Base-by-base conservation (phyloP, 2,113 vertebrate species). In the Anser brachyrhynchus region DNA sequence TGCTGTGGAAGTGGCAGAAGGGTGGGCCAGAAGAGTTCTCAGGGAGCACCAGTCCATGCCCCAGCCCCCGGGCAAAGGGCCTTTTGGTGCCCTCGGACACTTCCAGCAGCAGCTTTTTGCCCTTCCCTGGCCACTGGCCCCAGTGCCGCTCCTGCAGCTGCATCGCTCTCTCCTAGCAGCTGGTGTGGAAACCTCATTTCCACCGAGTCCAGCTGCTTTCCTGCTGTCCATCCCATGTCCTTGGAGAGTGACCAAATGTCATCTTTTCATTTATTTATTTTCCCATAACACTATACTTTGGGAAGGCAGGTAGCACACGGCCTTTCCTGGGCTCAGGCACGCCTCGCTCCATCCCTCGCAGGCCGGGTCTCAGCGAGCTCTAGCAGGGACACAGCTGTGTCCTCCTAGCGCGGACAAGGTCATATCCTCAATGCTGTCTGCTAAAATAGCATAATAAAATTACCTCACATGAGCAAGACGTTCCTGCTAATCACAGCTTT, bases 211-310 rank as follows among this genome's bases (percentile, higher is more conserved):
- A 13, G 2, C 46, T 9, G 11, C 6, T 23, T 52, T 44, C 83
- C 25, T 33, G 87, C 44, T 10, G 1, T 26, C 13, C 6, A 8
- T 21, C 35, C 52, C 35, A 10, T 1, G 20, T 16, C 51, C 87
- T 19, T 6, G 8, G 19, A 77, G 15, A 81, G 10, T 1, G 65
- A 13, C 57, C 57, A 15, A 52, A 39, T 6, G 5, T 21, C 85
- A 19, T 2, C 41, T 64, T 59, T 15, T 49, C 59, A 1, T 0
- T 8, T 1, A 11, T 21, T 43, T 17, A 57, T 43, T 33, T 10
- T 11, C 8, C 46, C 19, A 35, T 25, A 66, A 33, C 0, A 1
- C 41, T 1, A 0, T 5, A 0, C 6, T 22, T 49, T 31, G 5
- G 8, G 31, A 23, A 21, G 52, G n/a, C 67, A n/a, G 37, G 29